A percentile compares a stretch with the other conserved stretches of the same genome.
phyloP scores from a whole-genome alignment of 1,140 invertebrate genomes.

The Pogonomyrmex californicus region DNA sequence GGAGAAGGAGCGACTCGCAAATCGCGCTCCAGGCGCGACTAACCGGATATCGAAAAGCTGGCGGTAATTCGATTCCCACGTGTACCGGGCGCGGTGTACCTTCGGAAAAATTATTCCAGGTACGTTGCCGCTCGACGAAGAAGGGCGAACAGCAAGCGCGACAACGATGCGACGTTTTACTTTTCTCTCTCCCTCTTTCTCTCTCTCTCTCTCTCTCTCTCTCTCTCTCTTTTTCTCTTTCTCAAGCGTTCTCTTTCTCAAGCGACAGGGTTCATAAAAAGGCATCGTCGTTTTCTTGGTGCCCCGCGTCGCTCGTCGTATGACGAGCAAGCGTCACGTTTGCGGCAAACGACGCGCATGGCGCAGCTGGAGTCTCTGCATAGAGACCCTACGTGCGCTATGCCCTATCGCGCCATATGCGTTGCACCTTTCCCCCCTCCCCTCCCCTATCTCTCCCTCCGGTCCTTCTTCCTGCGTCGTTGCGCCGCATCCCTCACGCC shows the following conservation, averaged over 20 bases:
- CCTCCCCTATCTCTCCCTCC: too few species aligned
- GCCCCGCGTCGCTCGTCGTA: conserved; percentile 55
- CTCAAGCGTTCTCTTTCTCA: not conserved
- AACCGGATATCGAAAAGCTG: conserved; percentile 64
- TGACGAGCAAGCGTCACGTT: conserved; percentile 82
- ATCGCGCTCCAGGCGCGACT: conserved; percentile 59
- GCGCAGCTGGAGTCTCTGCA: conserved; percentile 82
- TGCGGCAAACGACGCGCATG: conserved; percentile 84
- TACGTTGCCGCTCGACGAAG: conserved; percentile 35
- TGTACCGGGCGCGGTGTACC: conserved; percentile 35
- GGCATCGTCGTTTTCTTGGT: conserved; percentile 62
- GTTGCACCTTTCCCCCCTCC: conserved; percentile 54
- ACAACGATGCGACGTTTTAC: conserved; percentile 56
- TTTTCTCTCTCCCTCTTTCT: conserved; percentile 17
- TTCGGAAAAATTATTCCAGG: conserved; percentile 58
- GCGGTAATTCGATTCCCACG: conserved; percentile 59
- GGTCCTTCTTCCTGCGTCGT: not conserved
- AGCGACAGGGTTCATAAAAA: conserved; percentile 74
- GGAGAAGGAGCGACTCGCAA: conserved; percentile 33
- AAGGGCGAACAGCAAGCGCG: conserved; percentile 27
- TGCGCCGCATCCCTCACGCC: conserved; percentile 57
- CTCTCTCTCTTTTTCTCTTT: not conserved
- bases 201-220: conserved; percentile 11
- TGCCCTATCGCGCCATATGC: conserved; percentile 75
- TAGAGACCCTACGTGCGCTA: conserved; percentile 80